These are phyloP conservation scores for Botia kubotai DNA, from an alignment of 2,797 vertebrate genomes.

Conservation along the genomic window DNA sequence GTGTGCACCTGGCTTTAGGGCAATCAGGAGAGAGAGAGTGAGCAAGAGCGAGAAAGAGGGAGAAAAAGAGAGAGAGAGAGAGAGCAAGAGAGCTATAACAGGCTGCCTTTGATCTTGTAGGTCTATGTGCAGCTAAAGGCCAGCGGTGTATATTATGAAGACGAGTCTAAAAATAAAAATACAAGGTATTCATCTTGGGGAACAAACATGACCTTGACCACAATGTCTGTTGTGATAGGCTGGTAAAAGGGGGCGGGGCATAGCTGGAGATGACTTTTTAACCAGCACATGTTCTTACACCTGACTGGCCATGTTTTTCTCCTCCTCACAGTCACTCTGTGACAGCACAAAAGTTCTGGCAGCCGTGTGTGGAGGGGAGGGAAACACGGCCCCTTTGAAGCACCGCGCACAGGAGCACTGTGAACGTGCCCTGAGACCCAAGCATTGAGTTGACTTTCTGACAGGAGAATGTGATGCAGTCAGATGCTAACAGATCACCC, in stretches of 20 bases:
- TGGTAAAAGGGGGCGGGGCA: constrained; percentile 1
- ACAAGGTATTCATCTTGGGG: constrained; percentile 39
- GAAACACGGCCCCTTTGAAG: constrained; percentile 39
- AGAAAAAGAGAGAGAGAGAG: not conserved
- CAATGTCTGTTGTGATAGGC: constrained; percentile 30
- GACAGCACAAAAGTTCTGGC: constrained; percentile 35
- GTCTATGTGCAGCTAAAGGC: constrained; percentile 21
- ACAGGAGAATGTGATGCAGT: constrained; percentile 55
- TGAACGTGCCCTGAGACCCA: constrained; percentile 37
- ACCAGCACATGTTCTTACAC: constrained; percentile 39
- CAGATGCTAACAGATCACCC: constrained; percentile 43
- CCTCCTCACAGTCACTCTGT: not conserved
- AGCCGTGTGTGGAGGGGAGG: constrained; percentile 22
- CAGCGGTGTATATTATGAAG: constrained; percentile 41
- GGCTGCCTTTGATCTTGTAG: constrained; percentile 49
- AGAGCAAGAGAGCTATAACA: constrained; percentile 11
- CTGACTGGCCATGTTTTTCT: constrained; percentile 33
- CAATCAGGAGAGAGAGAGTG: not conserved
- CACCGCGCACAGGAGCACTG: constrained; percentile 1
- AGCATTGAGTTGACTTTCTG: constrained; percentile 35
- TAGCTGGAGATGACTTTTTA: constrained; percentile 42
- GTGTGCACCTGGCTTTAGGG: not conserved
- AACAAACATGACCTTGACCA: constrained; percentile 48
- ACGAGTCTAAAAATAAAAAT: constrained; percentile 55
- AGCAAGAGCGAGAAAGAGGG: too few species aligned